Conservation (phyloP, 2,888 invertebrate species). For the Diaphora mendica region DNA sequence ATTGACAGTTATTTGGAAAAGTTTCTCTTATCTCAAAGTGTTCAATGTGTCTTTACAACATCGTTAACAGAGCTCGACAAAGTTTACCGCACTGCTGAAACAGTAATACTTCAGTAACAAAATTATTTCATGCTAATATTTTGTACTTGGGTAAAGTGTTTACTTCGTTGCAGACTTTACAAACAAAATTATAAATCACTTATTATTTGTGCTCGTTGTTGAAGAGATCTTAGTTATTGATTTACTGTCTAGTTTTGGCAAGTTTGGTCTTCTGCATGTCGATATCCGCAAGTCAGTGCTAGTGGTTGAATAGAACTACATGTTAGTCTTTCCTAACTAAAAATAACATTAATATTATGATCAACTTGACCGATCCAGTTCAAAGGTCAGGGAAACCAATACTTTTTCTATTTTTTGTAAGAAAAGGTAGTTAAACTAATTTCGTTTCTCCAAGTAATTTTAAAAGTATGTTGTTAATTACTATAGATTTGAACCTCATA, state of each 20-base stretch:
- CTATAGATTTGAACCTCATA: too few relatives aligned
- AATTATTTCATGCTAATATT: background rate
- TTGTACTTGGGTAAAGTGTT: background rate
- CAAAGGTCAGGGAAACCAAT: too few relatives aligned
- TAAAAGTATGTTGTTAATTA: too few relatives aligned
- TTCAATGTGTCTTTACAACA: slow-evolving; percentile 1
- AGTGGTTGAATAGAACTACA: background rate
- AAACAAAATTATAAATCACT: background rate
- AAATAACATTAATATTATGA: too few relatives aligned
- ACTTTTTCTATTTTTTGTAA: too few relatives aligned
- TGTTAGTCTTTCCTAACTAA: background rate
- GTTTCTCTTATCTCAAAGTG: background rate
- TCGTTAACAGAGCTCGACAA: background rate
- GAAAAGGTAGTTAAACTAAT: too few relatives aligned
- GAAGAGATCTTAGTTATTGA: background rate
- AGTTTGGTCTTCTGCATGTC: background rate
- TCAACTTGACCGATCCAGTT: too few relatives aligned
- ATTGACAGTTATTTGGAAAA: background rate
- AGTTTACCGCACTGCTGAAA: background rate
- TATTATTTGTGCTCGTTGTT: background rate
- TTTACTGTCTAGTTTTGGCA: background rate
- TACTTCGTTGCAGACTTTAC: background rate
- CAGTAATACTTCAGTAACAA: background rate
- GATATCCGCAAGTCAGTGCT: background rate
- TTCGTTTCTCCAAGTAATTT: too few relatives aligned